A percentile compares a stretch with the other conserved stretches of the same genome.
Conservation (phyloP, 2,113 vertebrate genomes). For the Thryonomys swinderianus region DNA sequence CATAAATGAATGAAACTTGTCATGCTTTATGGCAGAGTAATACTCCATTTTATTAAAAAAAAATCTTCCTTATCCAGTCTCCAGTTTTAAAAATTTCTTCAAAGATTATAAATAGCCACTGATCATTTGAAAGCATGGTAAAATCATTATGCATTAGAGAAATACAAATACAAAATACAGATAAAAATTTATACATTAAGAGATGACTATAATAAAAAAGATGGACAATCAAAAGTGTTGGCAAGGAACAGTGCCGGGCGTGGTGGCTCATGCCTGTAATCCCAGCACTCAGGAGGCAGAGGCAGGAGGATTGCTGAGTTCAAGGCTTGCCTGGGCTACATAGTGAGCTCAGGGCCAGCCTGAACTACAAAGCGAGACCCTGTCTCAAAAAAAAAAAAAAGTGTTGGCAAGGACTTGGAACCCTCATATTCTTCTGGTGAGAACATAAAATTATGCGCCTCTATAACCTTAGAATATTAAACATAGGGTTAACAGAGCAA, state of each 20-base stretch:
- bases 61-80: no score
- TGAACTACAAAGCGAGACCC: no score
- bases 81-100: background rate
- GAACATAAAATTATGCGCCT: background rate
- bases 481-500: background rate
- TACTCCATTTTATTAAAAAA: no score
- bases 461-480: background rate
- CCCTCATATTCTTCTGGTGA: background rate
- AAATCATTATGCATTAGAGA: background rate
- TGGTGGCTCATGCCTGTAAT: no score
- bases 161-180: background rate
- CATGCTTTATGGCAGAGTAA: no score
- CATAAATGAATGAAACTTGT: no score
- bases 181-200: background rate
- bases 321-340: no score
- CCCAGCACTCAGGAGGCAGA: no score
- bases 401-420: background rate
- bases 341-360: no score
- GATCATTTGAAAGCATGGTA: background rate
- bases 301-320: no score
- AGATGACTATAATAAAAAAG: background rate
- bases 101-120: slow-evolving; percentile 1
- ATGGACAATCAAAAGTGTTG: background rate
- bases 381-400: no score
- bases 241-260: background rate